Evolutionary conservation across 2,113 vertebrate genomes (phyloP).

Genomic region (Oplegnathus fasciatus): DNA sequence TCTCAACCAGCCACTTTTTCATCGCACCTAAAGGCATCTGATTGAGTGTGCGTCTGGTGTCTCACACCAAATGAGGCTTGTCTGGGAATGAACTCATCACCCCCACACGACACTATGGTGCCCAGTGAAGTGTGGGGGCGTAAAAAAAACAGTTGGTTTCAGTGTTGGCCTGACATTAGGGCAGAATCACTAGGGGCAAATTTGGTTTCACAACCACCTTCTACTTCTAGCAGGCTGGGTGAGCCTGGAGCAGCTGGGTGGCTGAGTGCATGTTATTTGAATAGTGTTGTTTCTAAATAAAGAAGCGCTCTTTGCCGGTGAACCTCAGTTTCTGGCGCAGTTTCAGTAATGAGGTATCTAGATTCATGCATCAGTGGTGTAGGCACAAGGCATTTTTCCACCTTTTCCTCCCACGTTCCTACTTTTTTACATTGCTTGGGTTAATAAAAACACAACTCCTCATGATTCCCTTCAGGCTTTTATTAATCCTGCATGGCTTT

Average conservation of each 20-base stretch:
- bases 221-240: slow-evolving; percentile 2
- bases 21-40: slow-evolving; percentile 10
- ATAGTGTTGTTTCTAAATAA: slow-evolving; percentile 63
- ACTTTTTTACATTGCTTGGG: background rate
- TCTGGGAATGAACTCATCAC: slow-evolving; percentile 20
- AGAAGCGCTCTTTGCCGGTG: slow-evolving; percentile 42
- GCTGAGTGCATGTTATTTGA: slow-evolving; percentile 61
- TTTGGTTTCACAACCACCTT: slow-evolving; percentile 42
- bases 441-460: slow-evolving; percentile 29
- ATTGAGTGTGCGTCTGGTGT: slow-evolving; percentile 20
- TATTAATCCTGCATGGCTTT: slow-evolving; percentile 30
- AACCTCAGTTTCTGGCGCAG: slow-evolving; percentile 47
- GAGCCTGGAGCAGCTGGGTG: slow-evolving; percentile 48
- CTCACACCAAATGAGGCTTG: slow-evolving; percentile 33
- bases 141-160: slow-evolving; percentile 24
- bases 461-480: slow-evolving; percentile 1
- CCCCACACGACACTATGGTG: background rate
- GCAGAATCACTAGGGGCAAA: slow-evolving; percentile 26
- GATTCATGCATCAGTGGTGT: background rate
- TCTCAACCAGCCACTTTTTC: slow-evolving; percentile 18
- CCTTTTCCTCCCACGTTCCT: background rate
- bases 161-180: slow-evolving; percentile 9
- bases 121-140: background rate
- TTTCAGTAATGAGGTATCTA: slow-evolving; percentile 25
- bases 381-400: slow-evolving; percentile 5